Evolutionary conservation across 53 echinoderm and acorn worm genomes (phyloP), one percentile per base, ranked within the genome.

Genomic region (Holothuria scabra): DNA sequence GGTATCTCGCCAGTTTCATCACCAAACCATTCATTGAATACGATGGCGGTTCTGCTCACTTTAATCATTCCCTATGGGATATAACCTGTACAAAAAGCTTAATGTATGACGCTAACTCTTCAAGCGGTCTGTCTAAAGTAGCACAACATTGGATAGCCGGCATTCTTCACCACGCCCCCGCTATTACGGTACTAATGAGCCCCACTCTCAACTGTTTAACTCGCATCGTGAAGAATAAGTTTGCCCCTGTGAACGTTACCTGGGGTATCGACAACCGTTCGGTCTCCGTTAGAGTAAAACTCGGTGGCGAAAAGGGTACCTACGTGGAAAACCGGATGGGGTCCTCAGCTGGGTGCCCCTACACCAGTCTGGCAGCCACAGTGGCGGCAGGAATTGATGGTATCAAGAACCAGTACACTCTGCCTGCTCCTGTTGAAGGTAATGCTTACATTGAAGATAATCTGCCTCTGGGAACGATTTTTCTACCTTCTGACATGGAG

Each of bases 91-190:
- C 65, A 29, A 66, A 18, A 2, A 60, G 80, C n/a, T 34, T 93
- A 2, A 61, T 89, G 62, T 85, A 67, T 60, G 92, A 92, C 37
- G 65, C 87, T 61, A 67, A 74, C 49, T 63, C 62, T 22, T 61
- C 84, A 1, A 33, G 76, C 31, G 89, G 86, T 24, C 56, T 95
- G 8, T 88, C 95, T 1, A 80, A 90, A 63, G 65, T 88, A 1
- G 86, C 60, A 12, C 69, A 88, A 74, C 80, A 92, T 49, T 95
- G 95, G 95, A 79, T 92, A 21, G 95, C 95, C 13, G 95, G 95
- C 33, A 81, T 88, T 31, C 69, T 95, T 10, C 72, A 76, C 18
- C 95, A 95, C 68, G 83, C 84, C 0, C 88, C 88, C 12, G 93
- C 93, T 7, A 84, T 95, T 6, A 79, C 70, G 19, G 75, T 86